Conservation (phyloP, 2,888 invertebrate species). For the Synergus umbraculus region DNA sequence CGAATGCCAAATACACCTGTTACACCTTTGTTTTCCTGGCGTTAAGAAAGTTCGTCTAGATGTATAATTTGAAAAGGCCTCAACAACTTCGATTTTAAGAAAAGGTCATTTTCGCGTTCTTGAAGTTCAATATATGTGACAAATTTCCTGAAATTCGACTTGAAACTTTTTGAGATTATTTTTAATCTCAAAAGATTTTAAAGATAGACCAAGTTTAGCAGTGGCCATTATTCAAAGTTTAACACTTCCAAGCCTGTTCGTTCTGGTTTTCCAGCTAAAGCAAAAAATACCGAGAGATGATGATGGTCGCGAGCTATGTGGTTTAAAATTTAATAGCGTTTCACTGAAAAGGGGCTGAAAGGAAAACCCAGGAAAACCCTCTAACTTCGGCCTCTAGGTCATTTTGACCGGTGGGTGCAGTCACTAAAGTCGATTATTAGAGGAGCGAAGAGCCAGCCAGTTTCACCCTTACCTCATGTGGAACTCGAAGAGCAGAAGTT, state of each 20-base stretch:
- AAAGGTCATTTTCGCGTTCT: no score
- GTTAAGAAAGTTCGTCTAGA: no score
- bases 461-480: slow-evolving; percentile 40
- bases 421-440: slow-evolving; percentile 22
- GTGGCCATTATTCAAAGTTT: background rate
- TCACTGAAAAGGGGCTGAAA: slow-evolving; percentile 16
- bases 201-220: background rate
- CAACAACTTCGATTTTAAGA: no score
- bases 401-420: background rate
- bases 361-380: background rate
- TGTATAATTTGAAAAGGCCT: no score
- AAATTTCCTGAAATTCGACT: no score
- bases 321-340: slow-evolving; percentile 28
- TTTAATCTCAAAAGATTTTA: no score
- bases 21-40: no score
- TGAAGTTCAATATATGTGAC: no score
- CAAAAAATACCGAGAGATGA: background rate
- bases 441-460: background rate
- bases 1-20: background rate
- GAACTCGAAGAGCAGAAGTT: slow-evolving; percentile 45
- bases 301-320: slow-evolving; percentile 1
- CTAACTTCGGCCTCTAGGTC: background rate
- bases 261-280: background rate
- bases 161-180: no score
- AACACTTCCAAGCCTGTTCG: slow-evolving; percentile 4